Evolutionary conservation across 2,888 invertebrate genomes (phyloP).

Genomic region (Mimas tiliae): DNA sequence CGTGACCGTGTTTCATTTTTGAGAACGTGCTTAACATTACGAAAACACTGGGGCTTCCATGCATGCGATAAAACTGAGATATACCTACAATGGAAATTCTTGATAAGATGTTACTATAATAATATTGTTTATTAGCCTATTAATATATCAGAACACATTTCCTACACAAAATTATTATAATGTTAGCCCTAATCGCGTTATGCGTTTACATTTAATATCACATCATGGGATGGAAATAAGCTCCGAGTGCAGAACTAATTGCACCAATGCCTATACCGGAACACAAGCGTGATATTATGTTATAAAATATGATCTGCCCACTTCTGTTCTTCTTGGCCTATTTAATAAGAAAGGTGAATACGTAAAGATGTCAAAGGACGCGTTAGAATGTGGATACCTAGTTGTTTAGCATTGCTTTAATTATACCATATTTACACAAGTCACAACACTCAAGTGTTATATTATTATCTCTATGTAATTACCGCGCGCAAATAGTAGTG

Average conservation of each 20-base stretch:
- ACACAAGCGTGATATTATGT: no score
- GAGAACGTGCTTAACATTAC: conserved; percentile 35
- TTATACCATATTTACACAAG: conserved; percentile 35
- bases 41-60: conserved; percentile 34
- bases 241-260: no score
- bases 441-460: conserved; percentile 37
- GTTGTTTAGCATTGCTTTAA: conserved; percentile 2
- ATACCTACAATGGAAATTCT: conserved; percentile 36
- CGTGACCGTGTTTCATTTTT: conserved; percentile 49
- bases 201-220: no score
- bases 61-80: conserved; percentile 38
- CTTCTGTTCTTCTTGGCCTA: no score
- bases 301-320: no score
- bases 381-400: background rate
- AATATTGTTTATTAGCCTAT: no score
- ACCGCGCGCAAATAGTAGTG: conserved; percentile 48
- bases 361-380: background rate
- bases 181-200: background rate
- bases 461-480: conserved; percentile 41
- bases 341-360: no score
- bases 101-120: conserved; percentile 39
- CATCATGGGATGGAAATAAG: no score
- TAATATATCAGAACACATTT: background rate
- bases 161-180: background rate
- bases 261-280: no score